Conservation (phyloP, 2,113 vertebrate genomes). For the Phalacrocorax aristotelis region DNA sequence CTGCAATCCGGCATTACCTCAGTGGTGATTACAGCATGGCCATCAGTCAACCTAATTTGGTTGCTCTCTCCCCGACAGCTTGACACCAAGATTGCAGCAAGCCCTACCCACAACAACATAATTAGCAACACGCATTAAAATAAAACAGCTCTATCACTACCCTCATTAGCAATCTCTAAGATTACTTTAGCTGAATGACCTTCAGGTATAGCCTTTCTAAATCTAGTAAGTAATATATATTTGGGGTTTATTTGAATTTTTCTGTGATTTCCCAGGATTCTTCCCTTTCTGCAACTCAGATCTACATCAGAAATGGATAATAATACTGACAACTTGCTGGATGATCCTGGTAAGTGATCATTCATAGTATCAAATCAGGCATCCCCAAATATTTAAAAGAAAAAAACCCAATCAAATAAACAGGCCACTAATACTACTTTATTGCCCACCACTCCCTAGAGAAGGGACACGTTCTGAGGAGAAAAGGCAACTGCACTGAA, state of each 20-base stretch:
- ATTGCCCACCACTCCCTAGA: background rate
- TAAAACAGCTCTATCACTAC: background rate
- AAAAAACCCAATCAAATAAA: background rate
- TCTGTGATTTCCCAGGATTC: background rate
- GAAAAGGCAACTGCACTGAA: background rate
- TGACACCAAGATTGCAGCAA: conserved; percentile 10
- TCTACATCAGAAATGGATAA: background rate
- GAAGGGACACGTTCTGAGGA: background rate
- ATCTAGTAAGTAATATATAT: background rate
- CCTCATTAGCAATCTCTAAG: background rate
- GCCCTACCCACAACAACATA: background rate
- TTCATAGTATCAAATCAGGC: background rate
- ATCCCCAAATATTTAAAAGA: background rate
- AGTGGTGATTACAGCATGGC: background rate
- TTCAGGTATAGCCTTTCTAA: background rate
- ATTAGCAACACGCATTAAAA: background rate
- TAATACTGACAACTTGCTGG: background rate
- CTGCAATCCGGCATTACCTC: background rate
- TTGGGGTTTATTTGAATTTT: background rate
- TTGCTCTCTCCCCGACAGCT: conserved; percentile 11
- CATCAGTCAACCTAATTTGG: conserved; percentile 39
- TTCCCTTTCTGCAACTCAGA: background rate
- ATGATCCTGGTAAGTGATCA: background rate
- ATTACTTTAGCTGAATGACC: conserved; percentile 8
- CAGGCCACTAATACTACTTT: background rate